phyloP scores from a whole-genome alignment of 37 sponge, comb jelly and placozoan genomes.

The Hexactinellida sp. region DNA sequence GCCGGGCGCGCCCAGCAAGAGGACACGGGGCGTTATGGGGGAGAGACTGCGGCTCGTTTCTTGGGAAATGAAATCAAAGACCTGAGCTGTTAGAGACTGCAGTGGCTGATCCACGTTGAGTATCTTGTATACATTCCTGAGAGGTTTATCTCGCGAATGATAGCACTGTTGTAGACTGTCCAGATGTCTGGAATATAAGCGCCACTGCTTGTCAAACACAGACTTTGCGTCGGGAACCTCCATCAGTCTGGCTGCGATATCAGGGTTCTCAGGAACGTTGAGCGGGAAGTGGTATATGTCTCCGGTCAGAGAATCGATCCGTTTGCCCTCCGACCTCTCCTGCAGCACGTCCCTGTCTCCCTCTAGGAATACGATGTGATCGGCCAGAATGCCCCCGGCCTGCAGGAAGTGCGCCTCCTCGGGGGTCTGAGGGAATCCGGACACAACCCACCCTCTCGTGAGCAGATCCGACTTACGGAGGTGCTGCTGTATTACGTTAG shows the following conservation, averaged over 20 bases:
- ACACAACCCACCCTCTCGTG: conserved; percentile 62
- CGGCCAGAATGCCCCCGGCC: conserved; percentile 51
- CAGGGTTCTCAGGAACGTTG: conserved; percentile 40
- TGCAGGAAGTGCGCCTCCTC: conserved; percentile 25
- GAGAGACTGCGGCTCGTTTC: conserved; percentile 31
- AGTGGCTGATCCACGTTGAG: conserved; percentile 86
- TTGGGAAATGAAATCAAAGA: conserved; percentile 38
- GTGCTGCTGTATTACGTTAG: not conserved
- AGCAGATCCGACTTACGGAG: not conserved
- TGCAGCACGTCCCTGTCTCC: conserved; percentile 55
- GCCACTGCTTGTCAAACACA: not conserved
- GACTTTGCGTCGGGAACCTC: conserved; percentile 11
- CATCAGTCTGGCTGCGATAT: conserved; percentile 41
- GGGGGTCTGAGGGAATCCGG: conserved; percentile 61
- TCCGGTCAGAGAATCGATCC: conserved; percentile 82
- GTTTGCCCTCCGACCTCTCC: conserved; percentile 70
- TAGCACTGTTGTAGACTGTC: conserved; percentile 40
- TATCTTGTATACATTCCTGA: conserved; percentile 8
- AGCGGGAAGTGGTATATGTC: conserved; percentile 85
- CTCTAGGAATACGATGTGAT: conserved; percentile 76
- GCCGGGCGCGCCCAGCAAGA: conserved; percentile 78
- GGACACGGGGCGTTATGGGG: conserved; percentile 67
- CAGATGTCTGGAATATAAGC: conserved; percentile 24
- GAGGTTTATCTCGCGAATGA: not conserved
- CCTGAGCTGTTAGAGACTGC: conserved; percentile 50